Evolutionary conservation across 2,113 vertebrate genomes (phyloP), one percentile per base, ranked within the genome.

Genomic region (Syngnathus scovelli): DNA sequence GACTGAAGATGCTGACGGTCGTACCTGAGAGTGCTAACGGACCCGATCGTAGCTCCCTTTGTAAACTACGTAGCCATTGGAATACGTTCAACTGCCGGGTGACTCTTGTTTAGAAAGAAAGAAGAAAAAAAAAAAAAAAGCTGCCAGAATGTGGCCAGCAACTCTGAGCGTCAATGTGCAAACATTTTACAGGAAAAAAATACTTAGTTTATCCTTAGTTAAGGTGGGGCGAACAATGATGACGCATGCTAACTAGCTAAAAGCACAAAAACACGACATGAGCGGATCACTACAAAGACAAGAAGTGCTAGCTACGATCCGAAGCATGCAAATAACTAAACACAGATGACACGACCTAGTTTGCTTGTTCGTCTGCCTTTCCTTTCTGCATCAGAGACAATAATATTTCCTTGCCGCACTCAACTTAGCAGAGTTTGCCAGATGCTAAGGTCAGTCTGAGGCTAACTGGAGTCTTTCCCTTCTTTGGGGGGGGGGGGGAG

Each of bases 1-100:
- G 73, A 66, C 48, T 70, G 72, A 68, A 72, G 79, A 75, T 75
- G 55, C 78, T 39, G 65, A 69, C 46, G 71, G 64, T 52, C 36
- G 72, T 75, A 81, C 83, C 80, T 85, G 84, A 89, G 83, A 82
- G 74, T 71, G 79, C 56, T 66, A 72, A 69, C 76, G 49, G 49
- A 51, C 49, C 49, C 27, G 27, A 33, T 33, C 27, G 27, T 33
- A 33, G 27, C 27, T 33, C 27, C 2, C 27, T 33, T 33, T 33
- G 3, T 51, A 51, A 51, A 51, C 49, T 3, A 19, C 48, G 48
- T 6, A n/a, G 18, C 19, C 19, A 18, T 12, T 9, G 49, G 8
- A 21, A 21, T 48, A 48, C 21, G 49, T 52, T 52, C 49, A 10
- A 52, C 9, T 52, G 49, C 49, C 21, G 19, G 1, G 48, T 49